Evolutionary conservation across 30 jellyfish, hydroid and myxozoan genomes (phyloP).

Genomic region (Turritopsis rubra): DNA sequence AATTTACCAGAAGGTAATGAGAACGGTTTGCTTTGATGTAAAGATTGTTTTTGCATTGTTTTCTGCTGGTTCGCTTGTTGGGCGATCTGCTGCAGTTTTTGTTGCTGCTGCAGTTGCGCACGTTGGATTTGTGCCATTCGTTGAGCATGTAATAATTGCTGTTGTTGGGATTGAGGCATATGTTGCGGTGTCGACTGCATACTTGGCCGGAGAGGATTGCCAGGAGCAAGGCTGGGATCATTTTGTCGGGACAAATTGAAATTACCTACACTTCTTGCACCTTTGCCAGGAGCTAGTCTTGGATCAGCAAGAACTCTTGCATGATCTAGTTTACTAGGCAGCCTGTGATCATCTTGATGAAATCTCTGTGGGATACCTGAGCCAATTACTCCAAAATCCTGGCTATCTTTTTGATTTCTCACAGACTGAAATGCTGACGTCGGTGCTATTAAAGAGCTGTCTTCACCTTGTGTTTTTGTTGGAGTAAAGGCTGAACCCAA

Average conservation of each 20-base stretch:
- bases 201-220: slow-evolving; percentile 17
- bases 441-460: slow-evolving; percentile 8
- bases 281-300: slow-evolving; percentile 40
- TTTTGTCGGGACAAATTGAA: neutral
- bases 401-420: neutral
- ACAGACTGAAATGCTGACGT: slow-evolving; percentile 28
- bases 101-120: slow-evolving; percentile 42
- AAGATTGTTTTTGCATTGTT: neutral
- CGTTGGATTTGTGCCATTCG: slow-evolving; percentile 45
- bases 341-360: neutral
- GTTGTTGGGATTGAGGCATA: slow-evolving; percentile 36
- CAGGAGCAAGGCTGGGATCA: slow-evolving; percentile 10
- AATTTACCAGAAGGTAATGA: neutral
- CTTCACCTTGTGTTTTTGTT: neutral
- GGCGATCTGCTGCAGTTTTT: slow-evolving; percentile 40
- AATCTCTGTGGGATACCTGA: slow-evolving; percentile 10
- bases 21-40: slow-evolving; percentile 3
- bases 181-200: slow-evolving; percentile 28
- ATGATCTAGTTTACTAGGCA: neutral
- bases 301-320: slow-evolving; percentile 35
- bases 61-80: slow-evolving; percentile 40
- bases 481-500: slow-evolving; percentile 28
- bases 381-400: slow-evolving; percentile 37
- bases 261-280: neutral
- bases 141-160: slow-evolving; percentile 35